These are phyloP conservation scores for Lymantria dispar DNA, from an alignment of 2,888 invertebrate genomes.

Conservation along the genomic window DNA sequence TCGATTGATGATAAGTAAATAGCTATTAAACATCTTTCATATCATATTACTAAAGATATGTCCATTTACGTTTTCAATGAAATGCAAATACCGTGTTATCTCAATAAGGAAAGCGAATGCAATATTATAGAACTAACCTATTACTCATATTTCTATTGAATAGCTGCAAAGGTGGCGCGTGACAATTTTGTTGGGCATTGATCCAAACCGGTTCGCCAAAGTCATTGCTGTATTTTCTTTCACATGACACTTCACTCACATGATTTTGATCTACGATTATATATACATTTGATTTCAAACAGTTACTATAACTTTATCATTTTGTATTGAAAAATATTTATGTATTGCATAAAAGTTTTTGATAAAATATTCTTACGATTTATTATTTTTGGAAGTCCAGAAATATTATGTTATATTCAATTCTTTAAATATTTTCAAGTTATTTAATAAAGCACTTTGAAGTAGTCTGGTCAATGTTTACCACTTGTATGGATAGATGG, in stretches of 20 bases:
- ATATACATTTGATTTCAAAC: not conserved
- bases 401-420: no score
- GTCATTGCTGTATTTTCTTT: conserved; percentile 31
- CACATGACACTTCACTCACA: conserved; percentile 43
- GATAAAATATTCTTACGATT: no score
- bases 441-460: no score
- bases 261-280: conserved; percentile 28
- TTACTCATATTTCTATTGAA: conserved; percentile 1
- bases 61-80: not conserved
- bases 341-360: no score
- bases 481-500: no score
- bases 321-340: no score
- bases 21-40: conserved; percentile 1
- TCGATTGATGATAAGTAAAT: not conserved
- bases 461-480: no score
- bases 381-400: no score
- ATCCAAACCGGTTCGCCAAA: conserved; percentile 49
- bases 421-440: no score
- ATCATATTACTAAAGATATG: not conserved
- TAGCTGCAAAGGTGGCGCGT: conserved; percentile 17
- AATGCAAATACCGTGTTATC: not conserved
- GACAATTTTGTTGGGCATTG: conserved; percentile 41
- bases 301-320: no score
- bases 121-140: not conserved
- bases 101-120: not conserved